phyloP scores from a whole-genome alignment of 2,113 vertebrate genomes.

The Ageneiosus marmoratus region DNA sequence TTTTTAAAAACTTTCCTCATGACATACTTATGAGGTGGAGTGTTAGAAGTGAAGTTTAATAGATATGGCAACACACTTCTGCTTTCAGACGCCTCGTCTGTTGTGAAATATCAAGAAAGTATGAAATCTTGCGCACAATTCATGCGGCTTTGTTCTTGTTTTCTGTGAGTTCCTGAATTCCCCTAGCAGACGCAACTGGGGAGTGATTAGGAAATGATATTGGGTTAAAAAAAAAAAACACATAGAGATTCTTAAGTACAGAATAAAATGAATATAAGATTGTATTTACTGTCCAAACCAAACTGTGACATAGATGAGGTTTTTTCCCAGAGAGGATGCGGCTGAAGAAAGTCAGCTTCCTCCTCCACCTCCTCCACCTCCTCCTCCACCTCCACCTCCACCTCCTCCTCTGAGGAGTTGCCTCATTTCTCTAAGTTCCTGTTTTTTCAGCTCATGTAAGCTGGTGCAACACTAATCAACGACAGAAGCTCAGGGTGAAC shows the following conservation, averaged over 20 bases:
- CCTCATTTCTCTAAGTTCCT: slow-evolving; percentile 10
- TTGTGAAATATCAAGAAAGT: background rate
- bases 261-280: background rate
- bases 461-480: background rate
- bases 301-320: background rate
- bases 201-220: background rate
- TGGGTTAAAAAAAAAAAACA: background rate
- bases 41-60: background rate
- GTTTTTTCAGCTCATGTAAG: background rate
- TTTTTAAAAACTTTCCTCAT: background rate
- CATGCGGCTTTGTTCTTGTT: background rate
- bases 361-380: too few species aligned
- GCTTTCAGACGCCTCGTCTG: background rate
- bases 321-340: too few species aligned
- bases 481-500: background rate
- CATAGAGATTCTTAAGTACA: background rate
- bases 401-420: too few species aligned
- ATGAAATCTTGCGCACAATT: background rate
- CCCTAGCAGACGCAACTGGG: background rate
- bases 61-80: background rate
- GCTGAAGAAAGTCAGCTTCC: background rate
- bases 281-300: background rate
- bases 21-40: background rate
- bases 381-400: too few species aligned
- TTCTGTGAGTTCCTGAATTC: background rate